A percentile compares a stretch with the other conserved stretches of the same genome.
These are phyloP conservation scores for Pyrochroa serraticornis DNA, from an alignment of 2,888 invertebrate genomes.

Conservation along the genomic window DNA sequence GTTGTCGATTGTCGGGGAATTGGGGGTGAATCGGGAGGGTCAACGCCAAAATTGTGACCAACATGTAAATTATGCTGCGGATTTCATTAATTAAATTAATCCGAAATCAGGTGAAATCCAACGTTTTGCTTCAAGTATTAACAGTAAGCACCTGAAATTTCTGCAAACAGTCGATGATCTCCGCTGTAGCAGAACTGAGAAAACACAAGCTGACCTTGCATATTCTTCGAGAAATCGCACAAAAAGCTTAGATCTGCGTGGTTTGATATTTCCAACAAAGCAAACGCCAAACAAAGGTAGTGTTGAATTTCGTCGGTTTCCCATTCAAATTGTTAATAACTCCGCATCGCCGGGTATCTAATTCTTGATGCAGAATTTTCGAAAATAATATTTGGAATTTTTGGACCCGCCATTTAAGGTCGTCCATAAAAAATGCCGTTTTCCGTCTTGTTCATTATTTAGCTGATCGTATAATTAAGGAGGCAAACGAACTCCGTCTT, in stretches of 20 bases:
- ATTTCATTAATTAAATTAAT: too few species aligned
- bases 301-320: not conserved
- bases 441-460: not conserved
- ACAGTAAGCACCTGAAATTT: conserved; percentile 18
- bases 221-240: too few species aligned
- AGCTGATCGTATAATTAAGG: conserved; percentile 1
- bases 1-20: not conserved
- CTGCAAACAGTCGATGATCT: conserved; percentile 3
- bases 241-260: too few species aligned
- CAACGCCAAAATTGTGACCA: not conserved
- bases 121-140: not conserved
- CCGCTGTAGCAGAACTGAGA: too few species aligned
- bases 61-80: not conserved
- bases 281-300: too few species aligned
- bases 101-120: too few species aligned
- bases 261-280: too few species aligned
- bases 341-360: too few species aligned
- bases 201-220: too few species aligned
- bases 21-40: not conserved
- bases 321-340: not conserved
- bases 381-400: not conserved
- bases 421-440: not conserved
- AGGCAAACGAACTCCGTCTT: not conserved
- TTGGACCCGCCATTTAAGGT: not conserved
- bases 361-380: not conserved